A percentile compares a stretch with the other conserved stretches of the same genome.
phyloP scores from a whole-genome alignment of 2,888 invertebrate species.

The Apamea crenata region DNA sequence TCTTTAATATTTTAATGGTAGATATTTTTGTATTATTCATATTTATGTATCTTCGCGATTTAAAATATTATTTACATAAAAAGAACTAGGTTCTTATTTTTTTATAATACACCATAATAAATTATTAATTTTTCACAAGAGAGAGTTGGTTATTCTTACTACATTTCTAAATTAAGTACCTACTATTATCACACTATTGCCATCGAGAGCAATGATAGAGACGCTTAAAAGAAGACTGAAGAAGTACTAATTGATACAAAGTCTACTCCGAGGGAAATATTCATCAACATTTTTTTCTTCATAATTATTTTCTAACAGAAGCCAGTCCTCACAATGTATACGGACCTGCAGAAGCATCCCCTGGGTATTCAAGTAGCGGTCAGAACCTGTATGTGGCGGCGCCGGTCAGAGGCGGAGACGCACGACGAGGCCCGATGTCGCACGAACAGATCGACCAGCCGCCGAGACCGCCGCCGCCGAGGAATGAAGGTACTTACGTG shows the following conservation, averaged over 20 bases:
- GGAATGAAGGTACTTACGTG: constrained; percentile 92
- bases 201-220: no score
- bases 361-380: constrained; percentile 92
- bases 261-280: background rate
- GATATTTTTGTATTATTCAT: background rate
- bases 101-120: no score
- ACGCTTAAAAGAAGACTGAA: no score
- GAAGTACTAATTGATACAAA: background rate
- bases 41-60: no score
- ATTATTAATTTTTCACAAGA: background rate
- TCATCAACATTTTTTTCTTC: background rate
- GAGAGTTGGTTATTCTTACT: no score
- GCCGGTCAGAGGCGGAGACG: constrained; percentile 91
- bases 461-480: constrained; percentile 96
- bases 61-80: no score
- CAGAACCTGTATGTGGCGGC: constrained; percentile 98
- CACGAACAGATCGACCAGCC: constrained; percentile 91
- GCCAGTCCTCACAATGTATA: constrained; percentile 80
- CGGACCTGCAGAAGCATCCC: constrained; percentile 79
- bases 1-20: background rate
- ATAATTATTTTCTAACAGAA: constrained; percentile 71
- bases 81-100: no score
- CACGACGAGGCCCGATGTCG: constrained; percentile 80
- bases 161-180: no score
- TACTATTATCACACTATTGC: no score